These are phyloP conservation scores for Speoplatyrhinus poulsoni DNA, from an alignment of 2,113 vertebrate genomes.

Conservation along the genomic window DNA sequence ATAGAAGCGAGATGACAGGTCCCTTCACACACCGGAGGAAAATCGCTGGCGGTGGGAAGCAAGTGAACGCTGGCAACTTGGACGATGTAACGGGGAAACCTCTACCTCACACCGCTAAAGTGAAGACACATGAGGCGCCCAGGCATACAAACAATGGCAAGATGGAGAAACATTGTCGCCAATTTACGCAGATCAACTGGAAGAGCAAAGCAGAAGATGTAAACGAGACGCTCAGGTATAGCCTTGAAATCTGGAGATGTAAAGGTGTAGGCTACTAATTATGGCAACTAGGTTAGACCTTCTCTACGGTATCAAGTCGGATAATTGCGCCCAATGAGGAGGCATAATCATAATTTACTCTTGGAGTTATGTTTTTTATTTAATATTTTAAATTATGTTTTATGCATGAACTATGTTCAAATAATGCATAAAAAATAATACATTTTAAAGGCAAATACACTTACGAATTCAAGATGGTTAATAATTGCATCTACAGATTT, in stretches of 20 bases:
- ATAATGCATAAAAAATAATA: too few species aligned
- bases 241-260: background rate
- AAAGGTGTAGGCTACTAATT: too few species aligned
- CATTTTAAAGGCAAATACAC: too few species aligned
- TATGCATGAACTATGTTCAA: too few species aligned
- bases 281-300: too few species aligned
- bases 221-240: slow-evolving; percentile 68
- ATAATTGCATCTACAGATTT: too few species aligned
- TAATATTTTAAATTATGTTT: too few species aligned
- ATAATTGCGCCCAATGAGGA: too few species aligned
- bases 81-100: slow-evolving; percentile 37
- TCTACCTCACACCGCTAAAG: slow-evolving; percentile 18
- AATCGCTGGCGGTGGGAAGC: slow-evolving; percentile 62
- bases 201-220: slow-evolving; percentile 55
- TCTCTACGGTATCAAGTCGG: too few species aligned
- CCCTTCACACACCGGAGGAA: slow-evolving; percentile 65
- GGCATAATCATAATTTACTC: too few species aligned
- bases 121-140: slow-evolving; percentile 24
- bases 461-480: too few species aligned
- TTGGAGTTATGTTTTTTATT: too few species aligned
- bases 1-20: slow-evolving; percentile 61
- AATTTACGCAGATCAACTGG: slow-evolving; percentile 30
- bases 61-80: slow-evolving; percentile 57
- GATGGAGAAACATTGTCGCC: slow-evolving; percentile 17
- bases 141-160: slow-evolving; percentile 24